Base-by-base conservation (phyloP, 2,797 vertebrate genomes). In the Pitangus sulphuratus region DNA sequence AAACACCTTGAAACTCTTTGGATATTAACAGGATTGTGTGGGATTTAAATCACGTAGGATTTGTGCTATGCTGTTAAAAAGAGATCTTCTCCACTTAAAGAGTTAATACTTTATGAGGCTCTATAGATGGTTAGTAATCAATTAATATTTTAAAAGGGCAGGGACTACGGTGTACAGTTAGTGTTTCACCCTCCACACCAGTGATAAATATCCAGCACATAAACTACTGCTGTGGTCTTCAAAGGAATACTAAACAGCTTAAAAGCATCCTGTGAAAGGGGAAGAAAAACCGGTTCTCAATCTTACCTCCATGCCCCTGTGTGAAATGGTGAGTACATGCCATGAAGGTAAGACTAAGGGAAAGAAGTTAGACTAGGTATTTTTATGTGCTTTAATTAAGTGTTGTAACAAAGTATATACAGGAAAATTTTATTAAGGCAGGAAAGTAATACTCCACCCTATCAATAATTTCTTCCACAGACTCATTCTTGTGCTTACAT, bases 131-230 rank as follows among this genome's bases (percentile, higher is more conserved):
- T 95, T 96, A 79, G 62, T 89, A 56, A 80, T 87, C 87, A 50
- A 75, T 97, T 81, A 97, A 97, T 97, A 96, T 96, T 97, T 97
- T 81, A 97, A 96, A 89, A 95, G 80, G 70, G 70, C 79, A 87
- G 86, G 81, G 94, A 94, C 22, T 74, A 71, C 62, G 56, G 62
- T 94, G 93, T 93, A 61, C 66, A 87, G 95, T 86, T 95, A 84
- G 77, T 79, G 60, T 96, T 97, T 91, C 84, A 92, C 79, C 26
- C 74, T 87, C 61, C 61, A 45, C 74, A 68, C 40, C 69, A 71
- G 64, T 81, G 66, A 92, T 81, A 92, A 95, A 95, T 81, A 92
- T 39, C 69, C 51, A 84, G 57, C 31, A 48, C 22, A 18, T 84
- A 91, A 93, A 84, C 58, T 83, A 45, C 51, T 77, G 44, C 57